A percentile compares a stretch with the other conserved stretches of the same genome.
These are phyloP conservation scores for Conus ventricosus DNA, from an alignment of 1,140 invertebrate species.

Conservation along the genomic window DNA sequence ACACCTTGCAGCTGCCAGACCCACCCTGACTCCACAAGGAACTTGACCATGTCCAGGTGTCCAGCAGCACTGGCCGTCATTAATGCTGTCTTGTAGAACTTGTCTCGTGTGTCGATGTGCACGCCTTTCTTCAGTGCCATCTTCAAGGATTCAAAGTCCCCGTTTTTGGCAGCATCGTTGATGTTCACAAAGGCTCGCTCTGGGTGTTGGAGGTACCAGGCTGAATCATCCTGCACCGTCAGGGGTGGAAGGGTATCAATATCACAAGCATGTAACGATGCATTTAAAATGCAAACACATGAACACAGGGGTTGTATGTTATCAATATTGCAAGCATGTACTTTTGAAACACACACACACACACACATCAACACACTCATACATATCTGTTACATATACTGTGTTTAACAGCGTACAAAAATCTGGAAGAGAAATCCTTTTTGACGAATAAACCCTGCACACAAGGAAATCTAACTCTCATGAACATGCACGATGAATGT, in stretches of 20 bases:
- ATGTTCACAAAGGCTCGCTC: conserved; percentile 72
- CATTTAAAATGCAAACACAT: no score
- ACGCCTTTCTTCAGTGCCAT: conserved; percentile 67
- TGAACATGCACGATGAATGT: no score
- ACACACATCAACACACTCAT: no score
- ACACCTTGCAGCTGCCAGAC: conserved; percentile 15
- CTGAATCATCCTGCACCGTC: conserved; percentile 68
- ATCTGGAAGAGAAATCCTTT: no score
- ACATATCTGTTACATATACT: no score
- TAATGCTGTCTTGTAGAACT: conserved; percentile 75
- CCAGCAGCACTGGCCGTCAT: conserved; percentile 71
- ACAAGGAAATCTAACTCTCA: no score
- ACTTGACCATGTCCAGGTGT: conserved; percentile 71
- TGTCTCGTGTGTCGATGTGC: conserved; percentile 72
- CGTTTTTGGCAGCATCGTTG: conserved; percentile 71
- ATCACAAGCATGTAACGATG: not conserved
- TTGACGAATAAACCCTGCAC: no score
- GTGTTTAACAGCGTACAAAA: no score
- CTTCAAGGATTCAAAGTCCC: conserved; percentile 71
- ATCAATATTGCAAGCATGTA: no score
- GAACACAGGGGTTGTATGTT: no score
- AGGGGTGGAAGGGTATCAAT: not conserved
- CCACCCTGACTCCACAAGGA: conserved; percentile 72
- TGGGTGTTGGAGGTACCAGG: conserved; percentile 74
- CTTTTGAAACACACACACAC: no score